Evolutionary conservation across 2,888 invertebrate genomes (phyloP), one percentile per base, ranked within the genome.

Genomic region (Luperina nickerlii): DNA sequence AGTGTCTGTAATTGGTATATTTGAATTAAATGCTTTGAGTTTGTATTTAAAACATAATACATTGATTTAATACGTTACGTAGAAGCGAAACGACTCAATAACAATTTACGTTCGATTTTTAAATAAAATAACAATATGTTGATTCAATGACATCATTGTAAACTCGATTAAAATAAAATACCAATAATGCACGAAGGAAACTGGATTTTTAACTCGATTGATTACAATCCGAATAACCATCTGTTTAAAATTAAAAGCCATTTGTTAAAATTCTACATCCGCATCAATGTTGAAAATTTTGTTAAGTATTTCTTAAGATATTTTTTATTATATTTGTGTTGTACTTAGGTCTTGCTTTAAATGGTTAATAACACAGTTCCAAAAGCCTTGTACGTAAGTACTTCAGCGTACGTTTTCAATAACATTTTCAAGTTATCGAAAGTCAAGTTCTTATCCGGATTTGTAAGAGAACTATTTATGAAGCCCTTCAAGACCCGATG

Each of bases 101-200:
- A 71, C 20, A 74, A 66, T 20, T 11, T 18, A 32, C 57, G 54
- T 67, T 68, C 27, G 13, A 68, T 67, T 74, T 48, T 9, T 6
- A 74, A 69, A 74, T 54, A 20, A 66, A 38, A 45, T 32, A 32
- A 32, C 11, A 32, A 20, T 66, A 13, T 24, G n/a, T 57, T 48
- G 38, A 75, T 65, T 27, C n/a, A 70, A 65, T 84, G 63, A 84
- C 70, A 63, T 76, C 71, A 84, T 76, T 76, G 66, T 71, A 4
- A 32, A 73, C 32, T 62, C n/a, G 60, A n/a, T 79, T 70, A 66
- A 66, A 65, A 57, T 71, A 63, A 51, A 71, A 3, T 71, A 18
- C 20, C 15, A 65, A 65, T 45, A 76, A 63, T 57, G 20, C 18
- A 5, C 9, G 27, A 38, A 54, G 9, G 7, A 70, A 74, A 76